Percentiles rank a stretch among this genome's conserved stretches.
phyloP scores from a whole-genome alignment of 2,113 vertebrate species.

The Odobenus rosmarus region DNA sequence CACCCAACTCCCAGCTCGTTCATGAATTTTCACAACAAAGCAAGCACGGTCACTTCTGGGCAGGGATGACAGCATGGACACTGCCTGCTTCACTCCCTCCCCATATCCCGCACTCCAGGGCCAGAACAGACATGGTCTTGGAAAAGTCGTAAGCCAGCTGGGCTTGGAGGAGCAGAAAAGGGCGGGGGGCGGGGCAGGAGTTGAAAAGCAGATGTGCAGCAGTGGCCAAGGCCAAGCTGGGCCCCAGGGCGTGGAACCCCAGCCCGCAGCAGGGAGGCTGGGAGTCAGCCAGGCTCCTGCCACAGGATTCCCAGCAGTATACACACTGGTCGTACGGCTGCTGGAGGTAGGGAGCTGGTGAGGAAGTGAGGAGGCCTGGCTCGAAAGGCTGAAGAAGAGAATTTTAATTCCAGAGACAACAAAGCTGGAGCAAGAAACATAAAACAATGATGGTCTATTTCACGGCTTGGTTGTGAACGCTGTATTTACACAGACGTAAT shows the following conservation, averaged over 20 bases:
- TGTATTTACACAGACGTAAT: fast-evolving
- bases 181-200: no score
- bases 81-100: no score
- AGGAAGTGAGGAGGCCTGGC: not conserved
- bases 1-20: not conserved
- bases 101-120: not conserved
- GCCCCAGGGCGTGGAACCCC: not conserved
- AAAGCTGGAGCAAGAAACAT: not conserved
- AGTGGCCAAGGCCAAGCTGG: not conserved
- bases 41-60: not conserved
- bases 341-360: not conserved
- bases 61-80: not conserved
- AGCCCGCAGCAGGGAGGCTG: fast-evolving
- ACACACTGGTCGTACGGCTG: fast-evolving
- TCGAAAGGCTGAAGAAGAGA: not conserved
- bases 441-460: no score
- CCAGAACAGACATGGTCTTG: not conserved
- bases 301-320: not conserved
- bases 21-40: not conserved
- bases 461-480: not conserved
- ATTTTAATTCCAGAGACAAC: not conserved
- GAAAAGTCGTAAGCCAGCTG: not conserved
- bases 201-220: not conserved
- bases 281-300: not conserved
- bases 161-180: not conserved